Evolutionary conservation across 2,113 vertebrate species (phyloP).

Genomic region (Macquaria ambigua): DNA sequence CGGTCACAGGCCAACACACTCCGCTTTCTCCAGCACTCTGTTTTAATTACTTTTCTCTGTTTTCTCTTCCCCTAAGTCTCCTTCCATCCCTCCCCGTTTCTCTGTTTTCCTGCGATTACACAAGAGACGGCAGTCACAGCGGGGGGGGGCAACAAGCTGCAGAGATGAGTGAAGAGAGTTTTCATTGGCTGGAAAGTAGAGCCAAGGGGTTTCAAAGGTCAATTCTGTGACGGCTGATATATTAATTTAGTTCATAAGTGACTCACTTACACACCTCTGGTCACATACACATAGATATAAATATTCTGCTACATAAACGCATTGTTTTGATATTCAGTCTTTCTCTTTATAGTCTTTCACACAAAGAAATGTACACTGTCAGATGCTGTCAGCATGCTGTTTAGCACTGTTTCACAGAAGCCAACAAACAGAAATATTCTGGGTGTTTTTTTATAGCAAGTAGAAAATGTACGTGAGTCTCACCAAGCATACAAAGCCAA

Average conservation of each 20-base stretch:
- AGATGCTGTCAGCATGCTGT: background rate
- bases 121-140: constrained; percentile 32
- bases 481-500: background rate
- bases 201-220: constrained; percentile 48
- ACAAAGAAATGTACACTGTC: background rate
- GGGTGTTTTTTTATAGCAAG: background rate
- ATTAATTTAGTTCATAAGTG: constrained; percentile 24
- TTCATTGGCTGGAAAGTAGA: constrained; percentile 25
- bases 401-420: background rate
- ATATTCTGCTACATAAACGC: background rate
- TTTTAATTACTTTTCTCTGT: constrained; percentile 78
- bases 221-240: constrained; percentile 12
- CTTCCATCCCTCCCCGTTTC: constrained; percentile 39
- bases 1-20: constrained; percentile 70
- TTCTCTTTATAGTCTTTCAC: background rate
- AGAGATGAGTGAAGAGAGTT: constrained; percentile 37
- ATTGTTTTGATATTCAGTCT: background rate
- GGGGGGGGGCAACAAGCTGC: constrained; percentile 15
- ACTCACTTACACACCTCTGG: background rate
- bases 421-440: background rate
- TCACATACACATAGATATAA: background rate
- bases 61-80: constrained; percentile 43
- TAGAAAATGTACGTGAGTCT: background rate
- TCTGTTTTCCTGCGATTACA: constrained; percentile 70
- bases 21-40: constrained; percentile 59